A percentile compares a stretch with the other conserved stretches of the same genome.
phyloP scores from a whole-genome alignment of 2,797 vertebrate species.

The Acrossocheilus fasciatus region DNA sequence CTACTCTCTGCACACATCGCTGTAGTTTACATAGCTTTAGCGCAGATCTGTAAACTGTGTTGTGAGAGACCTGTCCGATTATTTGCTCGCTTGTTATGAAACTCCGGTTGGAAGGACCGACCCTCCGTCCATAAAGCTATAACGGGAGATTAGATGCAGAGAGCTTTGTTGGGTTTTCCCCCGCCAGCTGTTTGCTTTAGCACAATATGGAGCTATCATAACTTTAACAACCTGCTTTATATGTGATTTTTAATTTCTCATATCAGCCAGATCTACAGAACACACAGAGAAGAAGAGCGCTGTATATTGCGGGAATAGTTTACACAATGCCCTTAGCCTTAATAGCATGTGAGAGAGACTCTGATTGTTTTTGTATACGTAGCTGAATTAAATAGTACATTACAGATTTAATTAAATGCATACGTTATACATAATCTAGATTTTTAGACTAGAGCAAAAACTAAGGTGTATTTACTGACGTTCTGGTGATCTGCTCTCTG shows the following conservation, averaged over 20 bases:
- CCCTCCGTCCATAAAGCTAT: slow-evolving; percentile 38
- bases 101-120: slow-evolving; percentile 15
- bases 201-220: slow-evolving; percentile 41
- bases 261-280: slow-evolving; percentile 46
- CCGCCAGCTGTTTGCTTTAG: slow-evolving; percentile 48
- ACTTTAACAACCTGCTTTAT: slow-evolving; percentile 44
- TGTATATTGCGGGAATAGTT: slow-evolving; percentile 26
- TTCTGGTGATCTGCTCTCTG: not conserved
- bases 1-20: slow-evolving; percentile 13
- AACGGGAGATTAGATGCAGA: slow-evolving; percentile 46
- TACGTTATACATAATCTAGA: slow-evolving; percentile 4
- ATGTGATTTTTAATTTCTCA: slow-evolving; percentile 47
- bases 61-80: slow-evolving; percentile 39
- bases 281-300: slow-evolving; percentile 27
- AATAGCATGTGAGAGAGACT: not conserved
- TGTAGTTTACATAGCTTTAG: slow-evolving; percentile 58
- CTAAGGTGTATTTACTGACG: not conserved
- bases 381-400: not conserved
- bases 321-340: not conserved
- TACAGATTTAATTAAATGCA: not conserved
- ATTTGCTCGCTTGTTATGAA: slow-evolving; percentile 55
- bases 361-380: slow-evolving; percentile 5
- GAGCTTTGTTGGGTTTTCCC: slow-evolving; percentile 45
- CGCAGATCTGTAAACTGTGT: slow-evolving; percentile 47
- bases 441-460: not conserved